Percentiles rank a stretch among this genome's conserved stretches.
Conservation (phyloP, 2,113 vertebrate species). For the Rynchops niger region DNA sequence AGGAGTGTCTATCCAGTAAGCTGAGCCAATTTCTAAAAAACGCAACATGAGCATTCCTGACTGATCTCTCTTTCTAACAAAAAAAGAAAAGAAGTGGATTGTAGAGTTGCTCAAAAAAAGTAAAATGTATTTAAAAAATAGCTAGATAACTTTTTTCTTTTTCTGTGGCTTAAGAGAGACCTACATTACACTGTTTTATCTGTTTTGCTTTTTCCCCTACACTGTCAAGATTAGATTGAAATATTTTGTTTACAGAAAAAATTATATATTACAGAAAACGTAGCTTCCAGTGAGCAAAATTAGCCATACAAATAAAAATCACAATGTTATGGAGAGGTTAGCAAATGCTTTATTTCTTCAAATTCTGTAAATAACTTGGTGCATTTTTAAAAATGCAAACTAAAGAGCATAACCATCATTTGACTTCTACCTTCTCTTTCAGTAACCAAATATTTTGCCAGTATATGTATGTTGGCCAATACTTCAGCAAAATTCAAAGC, state of each 20-base stretch:
- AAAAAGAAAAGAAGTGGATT: neutral
- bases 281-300: neutral
- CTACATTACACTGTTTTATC: neutral
- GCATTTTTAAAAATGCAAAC: neutral
- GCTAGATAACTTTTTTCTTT: neutral
- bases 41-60: rapidly evolving
- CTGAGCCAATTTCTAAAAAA: neutral
- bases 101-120: neutral
- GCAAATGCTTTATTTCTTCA: neutral
- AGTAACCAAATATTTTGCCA: neutral
- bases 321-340: neutral
- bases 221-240: neutral
- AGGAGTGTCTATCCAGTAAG: neutral
- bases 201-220: neutral
- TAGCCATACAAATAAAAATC: neutral
- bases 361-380: neutral
- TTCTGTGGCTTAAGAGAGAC: neutral
- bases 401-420: neutral
- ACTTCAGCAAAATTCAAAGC: neutral
- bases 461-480: neutral
- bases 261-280: neutral
- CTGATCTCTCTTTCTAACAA: neutral
- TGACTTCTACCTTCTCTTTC: neutral
- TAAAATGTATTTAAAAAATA: rapidly evolving
- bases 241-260: neutral